A percentile compares a stretch with the other conserved stretches of the same genome.
Conservation (phyloP, 2,113 vertebrate genomes). For the Otis tarda region DNA sequence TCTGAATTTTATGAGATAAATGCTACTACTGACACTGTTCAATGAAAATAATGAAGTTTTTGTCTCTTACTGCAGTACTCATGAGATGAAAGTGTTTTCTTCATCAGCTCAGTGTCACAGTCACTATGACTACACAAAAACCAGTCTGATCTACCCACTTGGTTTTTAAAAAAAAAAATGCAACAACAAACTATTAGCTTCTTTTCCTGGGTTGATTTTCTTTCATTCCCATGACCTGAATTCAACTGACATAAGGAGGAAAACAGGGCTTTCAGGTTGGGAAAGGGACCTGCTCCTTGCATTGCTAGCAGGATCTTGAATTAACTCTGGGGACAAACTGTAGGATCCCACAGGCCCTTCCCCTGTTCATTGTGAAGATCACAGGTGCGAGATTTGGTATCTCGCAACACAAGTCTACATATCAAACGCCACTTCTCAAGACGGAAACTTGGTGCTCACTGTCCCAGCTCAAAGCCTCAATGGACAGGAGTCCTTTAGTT, state of each 20-base stretch:
- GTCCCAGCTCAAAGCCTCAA: background rate
- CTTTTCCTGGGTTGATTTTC: background rate
- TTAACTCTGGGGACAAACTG: background rate
- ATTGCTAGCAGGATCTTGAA: background rate
- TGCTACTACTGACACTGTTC: background rate
- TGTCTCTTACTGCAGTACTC: background rate
- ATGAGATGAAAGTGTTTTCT: background rate
- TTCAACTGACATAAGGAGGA: background rate
- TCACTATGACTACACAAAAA: background rate
- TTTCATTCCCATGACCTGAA: background rate
- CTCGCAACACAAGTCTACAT: background rate
- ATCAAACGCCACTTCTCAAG: background rate
- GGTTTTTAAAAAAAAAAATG: background rate
- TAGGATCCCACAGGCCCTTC: background rate
- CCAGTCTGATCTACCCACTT: accelerated
- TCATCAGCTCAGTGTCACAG: background rate
- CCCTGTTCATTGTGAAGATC: background rate
- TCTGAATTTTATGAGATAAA: background rate
- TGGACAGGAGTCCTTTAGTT: background rate
- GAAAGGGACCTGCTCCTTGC: background rate
- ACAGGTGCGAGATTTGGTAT: background rate
- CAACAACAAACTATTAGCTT: background rate
- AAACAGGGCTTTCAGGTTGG: background rate
- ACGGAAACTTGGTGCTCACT: background rate
- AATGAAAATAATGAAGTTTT: background rate